These are phyloP conservation scores for Poecilus cupreus DNA, from an alignment of 2,888 invertebrate genomes.

Conservation along the genomic window DNA sequence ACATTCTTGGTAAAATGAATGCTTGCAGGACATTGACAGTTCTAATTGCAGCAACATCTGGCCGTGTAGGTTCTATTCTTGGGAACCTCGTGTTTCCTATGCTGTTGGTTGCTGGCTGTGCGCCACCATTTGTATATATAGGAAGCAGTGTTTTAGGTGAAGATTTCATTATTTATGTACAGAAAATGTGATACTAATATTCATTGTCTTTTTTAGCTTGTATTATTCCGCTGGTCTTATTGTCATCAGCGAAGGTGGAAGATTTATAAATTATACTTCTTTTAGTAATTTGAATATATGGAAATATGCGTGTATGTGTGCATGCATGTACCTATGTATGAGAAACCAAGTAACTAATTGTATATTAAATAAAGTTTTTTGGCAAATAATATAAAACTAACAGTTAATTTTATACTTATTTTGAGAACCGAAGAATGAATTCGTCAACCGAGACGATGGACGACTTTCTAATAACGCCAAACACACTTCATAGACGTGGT, in stretches of 20 bases:
- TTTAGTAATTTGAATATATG: no score
- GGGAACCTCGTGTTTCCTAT: slow-evolving; percentile 81
- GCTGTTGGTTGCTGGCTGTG: slow-evolving; percentile 78
- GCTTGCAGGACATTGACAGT: neutral
- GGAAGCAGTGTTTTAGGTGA: slow-evolving; percentile 76
- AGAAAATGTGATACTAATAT: neutral
- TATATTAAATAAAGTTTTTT: no score
- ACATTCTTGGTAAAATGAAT: neutral
- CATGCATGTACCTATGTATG: no score
- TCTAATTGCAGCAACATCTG: slow-evolving; percentile 76
- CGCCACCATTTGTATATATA: slow-evolving; percentile 80
- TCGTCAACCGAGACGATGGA: no score
- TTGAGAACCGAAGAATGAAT: no score
- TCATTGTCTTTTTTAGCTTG: slow-evolving; percentile 28
- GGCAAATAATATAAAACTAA: no score
- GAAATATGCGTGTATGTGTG: no score
- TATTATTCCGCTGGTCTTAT: slow-evolving; percentile 4
- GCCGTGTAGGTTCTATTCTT: slow-evolving; percentile 79
- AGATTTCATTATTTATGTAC: neutral
- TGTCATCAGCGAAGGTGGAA: neutral
- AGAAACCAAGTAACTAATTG: no score
- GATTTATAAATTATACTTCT: no score
- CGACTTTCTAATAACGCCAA: no score
- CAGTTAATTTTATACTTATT: no score
- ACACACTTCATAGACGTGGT: no score